Percentiles rank a stretch among this genome's conserved stretches.
These are phyloP conservation scores for Bembecia ichneumoniformis DNA, from an alignment of 2,888 invertebrate genomes.

Conservation along the genomic window DNA sequence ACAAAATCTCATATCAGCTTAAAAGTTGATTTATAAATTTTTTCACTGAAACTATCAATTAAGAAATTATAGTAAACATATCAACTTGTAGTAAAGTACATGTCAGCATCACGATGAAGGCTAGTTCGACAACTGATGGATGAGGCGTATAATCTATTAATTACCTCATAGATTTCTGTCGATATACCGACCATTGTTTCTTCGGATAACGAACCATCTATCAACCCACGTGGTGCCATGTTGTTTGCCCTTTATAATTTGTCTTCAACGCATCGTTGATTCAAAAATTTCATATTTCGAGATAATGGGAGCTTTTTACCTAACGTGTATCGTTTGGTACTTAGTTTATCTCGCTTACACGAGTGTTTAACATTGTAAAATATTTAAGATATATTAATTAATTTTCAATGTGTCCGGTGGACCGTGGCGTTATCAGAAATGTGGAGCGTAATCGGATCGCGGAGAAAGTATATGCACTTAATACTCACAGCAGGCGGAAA, in stretches of 20 bases:
- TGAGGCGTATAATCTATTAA: conserved; percentile 56
- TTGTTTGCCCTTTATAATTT: conserved; percentile 53
- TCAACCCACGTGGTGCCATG: conserved; percentile 63
- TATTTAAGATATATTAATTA: too few species aligned
- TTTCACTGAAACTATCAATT: too few species aligned
- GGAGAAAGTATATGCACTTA: conserved; percentile 59
- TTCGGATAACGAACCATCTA: conserved; percentile 44
- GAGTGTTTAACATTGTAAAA: too few species aligned
- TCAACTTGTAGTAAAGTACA: not conserved
- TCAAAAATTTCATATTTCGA: conserved; percentile 24
- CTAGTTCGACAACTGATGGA: conserved; percentile 44
- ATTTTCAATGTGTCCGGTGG: not conserved
- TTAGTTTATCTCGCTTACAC: too few species aligned
- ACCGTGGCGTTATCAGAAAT: not conserved
- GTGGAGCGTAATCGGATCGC: conserved; percentile 46
- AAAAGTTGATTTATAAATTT: too few species aligned
- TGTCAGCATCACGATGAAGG: conserved; percentile 6
- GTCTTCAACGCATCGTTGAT: conserved; percentile 50
- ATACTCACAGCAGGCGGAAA: conserved; percentile 35
- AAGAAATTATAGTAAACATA: too few species aligned
- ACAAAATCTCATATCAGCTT: too few species aligned
- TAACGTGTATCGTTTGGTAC: not conserved
- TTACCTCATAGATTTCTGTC: conserved; percentile 53
- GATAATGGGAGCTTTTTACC: not conserved
- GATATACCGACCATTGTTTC: conserved; percentile 58